Evolutionary conservation across 2,113 vertebrate genomes (phyloP).

Genomic region (Pygoscelis adeliae): DNA sequence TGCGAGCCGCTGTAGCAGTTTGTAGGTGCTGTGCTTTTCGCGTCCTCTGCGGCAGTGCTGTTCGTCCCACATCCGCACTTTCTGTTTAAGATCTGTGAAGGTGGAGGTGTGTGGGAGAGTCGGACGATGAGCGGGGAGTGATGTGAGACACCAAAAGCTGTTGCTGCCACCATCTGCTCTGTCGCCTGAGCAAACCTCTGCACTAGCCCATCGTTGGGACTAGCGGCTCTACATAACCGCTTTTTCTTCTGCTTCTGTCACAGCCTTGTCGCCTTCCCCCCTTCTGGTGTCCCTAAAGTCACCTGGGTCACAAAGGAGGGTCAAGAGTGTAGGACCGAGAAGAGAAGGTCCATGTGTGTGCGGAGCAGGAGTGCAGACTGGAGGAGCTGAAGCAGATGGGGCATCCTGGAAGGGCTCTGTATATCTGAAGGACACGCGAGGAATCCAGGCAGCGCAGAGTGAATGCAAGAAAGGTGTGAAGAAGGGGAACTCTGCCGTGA

Average conservation of each 20-base stretch:
- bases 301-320: background rate
- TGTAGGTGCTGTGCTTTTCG: background rate
- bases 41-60: rapidly evolving
- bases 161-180: background rate
- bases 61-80: background rate
- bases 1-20: background rate
- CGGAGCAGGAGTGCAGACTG: background rate
- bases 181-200: background rate
- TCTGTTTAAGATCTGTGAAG: background rate
- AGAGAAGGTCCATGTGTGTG: background rate
- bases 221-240: background rate
- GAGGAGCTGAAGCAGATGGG: background rate
- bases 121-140: background rate
- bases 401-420: background rate
- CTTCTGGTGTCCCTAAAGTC: background rate
- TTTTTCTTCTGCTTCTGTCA: background rate
- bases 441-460: background rate
- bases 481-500: background rate
- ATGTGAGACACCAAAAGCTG: background rate
- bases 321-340: background rate
- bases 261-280: rapidly evolving
- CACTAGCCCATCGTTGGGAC: background rate
- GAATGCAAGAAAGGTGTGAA: background rate
- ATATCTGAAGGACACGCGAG: rapidly evolving
- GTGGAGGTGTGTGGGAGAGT: background rate